These are phyloP conservation scores for Gulo gulo DNA, from an alignment of 2,113 vertebrate species.

Conservation along the genomic window DNA sequence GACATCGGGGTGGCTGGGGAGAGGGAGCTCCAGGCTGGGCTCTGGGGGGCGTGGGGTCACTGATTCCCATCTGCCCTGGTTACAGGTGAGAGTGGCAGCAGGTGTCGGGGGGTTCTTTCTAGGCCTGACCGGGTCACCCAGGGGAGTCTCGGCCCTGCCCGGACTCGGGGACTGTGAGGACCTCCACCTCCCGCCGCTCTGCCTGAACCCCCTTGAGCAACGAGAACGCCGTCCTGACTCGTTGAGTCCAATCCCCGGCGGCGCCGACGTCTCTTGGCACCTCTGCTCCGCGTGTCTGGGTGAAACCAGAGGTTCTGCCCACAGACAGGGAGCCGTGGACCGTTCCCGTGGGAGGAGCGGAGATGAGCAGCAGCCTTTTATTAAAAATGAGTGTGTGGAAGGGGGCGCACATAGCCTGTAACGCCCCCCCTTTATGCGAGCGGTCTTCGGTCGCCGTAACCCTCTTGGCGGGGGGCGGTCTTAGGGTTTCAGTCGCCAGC, in stretches of 20 bases:
- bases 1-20: background rate
- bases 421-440: background rate
- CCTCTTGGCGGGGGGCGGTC: background rate
- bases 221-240: background rate
- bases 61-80: background rate
- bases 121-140: background rate
- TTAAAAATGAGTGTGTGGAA: slow-evolving; percentile 65
- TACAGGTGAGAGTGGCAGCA: accelerated
- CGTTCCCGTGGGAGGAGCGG: slow-evolving; percentile 57
- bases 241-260: slow-evolving; percentile 29
- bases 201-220: background rate
- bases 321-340: slow-evolving; percentile 77
- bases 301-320: slow-evolving; percentile 76
- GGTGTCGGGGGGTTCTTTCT: background rate
- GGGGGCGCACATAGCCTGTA: accelerated
- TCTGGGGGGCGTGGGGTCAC: background rate
- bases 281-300: slow-evolving; percentile 74
- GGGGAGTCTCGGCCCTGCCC: background rate
- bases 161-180: accelerated
- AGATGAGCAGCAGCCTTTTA: slow-evolving; percentile 70
- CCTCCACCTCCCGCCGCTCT: background rate
- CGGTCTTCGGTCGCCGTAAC: accelerated
- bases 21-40: background rate
- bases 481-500: accelerated
- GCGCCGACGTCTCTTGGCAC: slow-evolving; percentile 75